Evolutionary conservation across 2,888 invertebrate species (phyloP).

Genomic region (Sericinus montela): DNA sequence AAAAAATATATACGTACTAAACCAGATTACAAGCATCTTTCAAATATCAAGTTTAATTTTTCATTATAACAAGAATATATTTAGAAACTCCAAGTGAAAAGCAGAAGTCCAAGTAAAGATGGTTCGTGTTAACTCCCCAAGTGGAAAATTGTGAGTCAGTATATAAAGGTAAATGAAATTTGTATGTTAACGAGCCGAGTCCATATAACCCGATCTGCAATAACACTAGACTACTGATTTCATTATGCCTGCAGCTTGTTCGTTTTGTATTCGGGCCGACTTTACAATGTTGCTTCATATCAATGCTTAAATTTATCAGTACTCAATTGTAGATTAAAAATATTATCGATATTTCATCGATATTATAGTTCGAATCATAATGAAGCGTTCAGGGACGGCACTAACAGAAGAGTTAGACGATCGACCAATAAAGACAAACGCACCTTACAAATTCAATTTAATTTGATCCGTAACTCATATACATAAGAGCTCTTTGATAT

Average conservation of each 20-base stretch:
- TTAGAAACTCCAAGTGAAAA: too few relatives aligned
- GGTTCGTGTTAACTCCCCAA: not conserved
- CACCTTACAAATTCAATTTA: not conserved
- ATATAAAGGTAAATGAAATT: constrained; percentile 24
- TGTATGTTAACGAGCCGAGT: constrained; percentile 34
- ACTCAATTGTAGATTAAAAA: constrained; percentile 44
- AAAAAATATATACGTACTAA: too few relatives aligned
- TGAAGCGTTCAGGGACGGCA: constrained; percentile 37
- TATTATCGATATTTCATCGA: constrained; percentile 55
- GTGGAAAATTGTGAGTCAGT: constrained; percentile 1
- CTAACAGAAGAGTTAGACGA: constrained; percentile 28
- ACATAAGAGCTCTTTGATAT: not conserved
- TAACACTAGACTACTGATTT: constrained; percentile 63
- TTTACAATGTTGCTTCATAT: constrained; percentile 55
- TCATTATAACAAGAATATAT: too few relatives aligned
- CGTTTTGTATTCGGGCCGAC: constrained; percentile 36
- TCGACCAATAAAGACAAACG: constrained; percentile 42
- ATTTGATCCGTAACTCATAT: constrained; percentile 6
- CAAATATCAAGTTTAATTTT: too few relatives aligned
- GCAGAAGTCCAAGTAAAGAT: not conserved
- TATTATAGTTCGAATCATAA: constrained; percentile 40
- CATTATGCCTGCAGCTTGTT: constrained; percentile 49
- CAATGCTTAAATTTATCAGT: constrained; percentile 55
- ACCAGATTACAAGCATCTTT: too few relatives aligned
- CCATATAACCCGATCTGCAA: constrained; percentile 27